Evolutionary conservation across 2,113 vertebrate genomes (phyloP).

Genomic region (Pyxicephalus adspersus): DNA sequence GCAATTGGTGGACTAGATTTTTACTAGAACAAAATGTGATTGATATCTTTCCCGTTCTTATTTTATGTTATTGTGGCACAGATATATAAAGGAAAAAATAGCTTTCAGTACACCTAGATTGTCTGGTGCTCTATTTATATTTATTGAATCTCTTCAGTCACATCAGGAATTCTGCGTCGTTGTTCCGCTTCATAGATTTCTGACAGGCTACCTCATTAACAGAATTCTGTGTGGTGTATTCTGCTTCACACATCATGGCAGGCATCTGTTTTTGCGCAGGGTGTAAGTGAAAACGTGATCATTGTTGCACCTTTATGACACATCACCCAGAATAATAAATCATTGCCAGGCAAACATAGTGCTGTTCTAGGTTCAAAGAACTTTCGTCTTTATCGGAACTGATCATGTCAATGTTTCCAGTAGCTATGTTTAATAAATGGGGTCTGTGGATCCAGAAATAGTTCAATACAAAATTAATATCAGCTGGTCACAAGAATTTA

Average conservation of each 20-base stretch:
- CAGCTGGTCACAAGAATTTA: too few relatives aligned
- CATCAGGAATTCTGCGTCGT: background rate
- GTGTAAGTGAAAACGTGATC: background rate
- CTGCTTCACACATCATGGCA: conserved; percentile 18
- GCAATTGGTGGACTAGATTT: too few relatives aligned
- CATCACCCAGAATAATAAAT: conserved; percentile 44
- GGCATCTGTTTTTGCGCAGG: conserved; percentile 5
- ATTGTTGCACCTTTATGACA: conserved; percentile 22
- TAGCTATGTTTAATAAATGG: background rate
- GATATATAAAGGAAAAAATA: background rate
- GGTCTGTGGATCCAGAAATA: background rate
- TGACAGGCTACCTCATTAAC: conserved; percentile 52
- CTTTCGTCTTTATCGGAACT: background rate
- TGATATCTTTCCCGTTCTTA: background rate
- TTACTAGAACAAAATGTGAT: too few relatives aligned
- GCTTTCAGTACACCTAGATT: background rate
- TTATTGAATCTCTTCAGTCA: background rate
- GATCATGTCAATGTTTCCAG: background rate
- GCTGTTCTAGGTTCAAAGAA: conserved; percentile 23
- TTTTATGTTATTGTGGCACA: background rate
- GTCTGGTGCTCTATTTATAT: background rate
- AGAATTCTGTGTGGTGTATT: conserved; percentile 28
- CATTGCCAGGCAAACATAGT: background rate
- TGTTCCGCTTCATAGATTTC: background rate
- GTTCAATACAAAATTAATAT: too few relatives aligned